Percentiles rank a stretch among this genome's conserved stretches.
Evolutionary conservation across 2,797 vertebrate species (phyloP).

Genomic region (Rhabdophis nuchalis): DNA sequence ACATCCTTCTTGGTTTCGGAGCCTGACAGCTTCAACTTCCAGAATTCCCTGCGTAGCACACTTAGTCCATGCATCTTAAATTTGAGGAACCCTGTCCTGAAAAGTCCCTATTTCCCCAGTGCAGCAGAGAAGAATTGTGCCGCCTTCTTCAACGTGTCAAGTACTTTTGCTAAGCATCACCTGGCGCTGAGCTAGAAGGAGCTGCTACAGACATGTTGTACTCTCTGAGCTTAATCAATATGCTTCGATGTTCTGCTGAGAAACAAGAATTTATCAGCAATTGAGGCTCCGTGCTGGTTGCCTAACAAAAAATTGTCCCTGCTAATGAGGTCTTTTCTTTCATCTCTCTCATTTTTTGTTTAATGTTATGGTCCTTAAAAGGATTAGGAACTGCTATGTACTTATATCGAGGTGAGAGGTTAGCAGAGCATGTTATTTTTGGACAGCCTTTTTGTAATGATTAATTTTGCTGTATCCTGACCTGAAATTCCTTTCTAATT

Average conservation of each 20-base stretch:
- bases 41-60: background rate
- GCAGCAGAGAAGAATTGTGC: slow-evolving; percentile 32
- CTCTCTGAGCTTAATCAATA: background rate
- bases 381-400: background rate
- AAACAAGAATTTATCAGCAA: slow-evolving; percentile 19
- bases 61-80: background rate
- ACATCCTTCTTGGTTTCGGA: too few relatives aligned
- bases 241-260: slow-evolving; percentile 12
- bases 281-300: background rate
- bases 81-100: background rate
- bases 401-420: background rate
- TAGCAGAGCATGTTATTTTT: background rate
- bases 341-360: slow-evolving; percentile 2
- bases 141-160: slow-evolving; percentile 7
- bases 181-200: background rate
- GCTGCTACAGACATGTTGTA: background rate
- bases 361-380: background rate
- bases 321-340: slow-evolving; percentile 1
- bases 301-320: slow-evolving; percentile 12
- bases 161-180: slow-evolving; percentile 30
- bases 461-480: background rate
- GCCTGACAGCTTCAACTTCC: background rate
- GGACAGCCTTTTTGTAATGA: background rate
- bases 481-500: background rate
- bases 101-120: background rate